phyloP scores from a whole-genome alignment of 2,888 invertebrate genomes.

The Papilio gigon region DNA sequence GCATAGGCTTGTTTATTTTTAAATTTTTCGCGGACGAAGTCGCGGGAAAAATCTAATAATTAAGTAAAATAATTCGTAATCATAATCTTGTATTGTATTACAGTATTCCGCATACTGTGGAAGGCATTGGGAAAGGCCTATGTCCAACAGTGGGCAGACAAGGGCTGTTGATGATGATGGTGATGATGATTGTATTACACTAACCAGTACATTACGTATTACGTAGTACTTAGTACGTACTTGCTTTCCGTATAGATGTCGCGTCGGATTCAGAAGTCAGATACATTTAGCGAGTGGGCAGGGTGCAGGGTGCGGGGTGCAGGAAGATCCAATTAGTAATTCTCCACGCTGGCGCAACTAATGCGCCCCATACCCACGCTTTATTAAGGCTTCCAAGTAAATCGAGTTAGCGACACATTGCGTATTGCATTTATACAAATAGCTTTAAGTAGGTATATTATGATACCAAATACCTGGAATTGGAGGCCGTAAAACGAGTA shows the following conservation, averaged over 20 bases:
- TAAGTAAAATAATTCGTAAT: background rate
- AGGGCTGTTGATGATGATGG: no score
- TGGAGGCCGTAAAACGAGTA: no score
- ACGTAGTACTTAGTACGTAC: no score
- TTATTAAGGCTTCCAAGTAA: conserved; percentile 55
- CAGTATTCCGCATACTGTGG: no score
- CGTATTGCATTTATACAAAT: conserved; percentile 44
- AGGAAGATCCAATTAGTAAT: conserved; percentile 61
- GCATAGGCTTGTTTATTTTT: no score
- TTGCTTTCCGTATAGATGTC: background rate
- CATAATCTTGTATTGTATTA: background rate
- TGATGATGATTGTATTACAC: no score
- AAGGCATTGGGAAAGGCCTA: no score
- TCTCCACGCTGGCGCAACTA: conserved; percentile 47
- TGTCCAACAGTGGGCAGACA: no score
- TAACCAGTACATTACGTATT: no score
- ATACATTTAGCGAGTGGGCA: conserved; percentile 52
- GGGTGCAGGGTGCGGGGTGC: conserved; percentile 49
- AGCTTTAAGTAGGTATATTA: background rate
- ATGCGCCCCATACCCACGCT: conserved; percentile 47
- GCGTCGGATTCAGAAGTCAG: conserved; percentile 44
- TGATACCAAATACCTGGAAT: background rate
- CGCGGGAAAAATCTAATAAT: no score
- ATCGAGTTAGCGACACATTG: conserved; percentile 53
- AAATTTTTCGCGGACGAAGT: no score